These are phyloP conservation scores for Agrochola litura DNA, from an alignment of 2,888 invertebrate species.

Conservation along the genomic window DNA sequence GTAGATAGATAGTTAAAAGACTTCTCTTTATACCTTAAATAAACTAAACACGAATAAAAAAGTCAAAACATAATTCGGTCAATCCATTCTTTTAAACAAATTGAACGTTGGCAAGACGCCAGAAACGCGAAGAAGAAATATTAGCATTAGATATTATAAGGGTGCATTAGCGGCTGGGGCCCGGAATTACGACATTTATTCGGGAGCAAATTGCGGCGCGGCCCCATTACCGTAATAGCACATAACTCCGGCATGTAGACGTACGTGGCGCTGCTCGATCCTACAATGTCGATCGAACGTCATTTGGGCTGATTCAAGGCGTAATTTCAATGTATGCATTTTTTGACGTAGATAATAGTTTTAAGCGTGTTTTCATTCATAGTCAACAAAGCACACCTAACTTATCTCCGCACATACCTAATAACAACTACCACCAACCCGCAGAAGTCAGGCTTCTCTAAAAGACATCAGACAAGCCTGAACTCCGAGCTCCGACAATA, in stretches of 20 bases:
- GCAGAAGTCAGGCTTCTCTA: slow-evolving; percentile 21
- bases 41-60: slow-evolving; percentile 1
- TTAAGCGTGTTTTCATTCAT: not conserved
- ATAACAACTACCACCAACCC: not conserved
- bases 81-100: slow-evolving; percentile 44
- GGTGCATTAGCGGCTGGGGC: slow-evolving; percentile 53
- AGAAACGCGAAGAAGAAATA: slow-evolving; percentile 52
- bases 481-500: slow-evolving; percentile 33
- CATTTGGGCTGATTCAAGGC: slow-evolving; percentile 1
- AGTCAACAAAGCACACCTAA: slow-evolving; percentile 14
- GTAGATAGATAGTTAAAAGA: not conserved
- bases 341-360: not conserved
- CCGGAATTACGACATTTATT: slow-evolving; percentile 60
- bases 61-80: slow-evolving; percentile 19
- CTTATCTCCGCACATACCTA: slow-evolving; percentile 2
- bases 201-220: slow-evolving; percentile 56
- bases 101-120: slow-evolving; percentile 31
- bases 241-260: slow-evolving; percentile 53
- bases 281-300: slow-evolving; percentile 14
- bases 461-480: slow-evolving; percentile 41
- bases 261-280: slow-evolving; percentile 30
- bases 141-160: slow-evolving; percentile 58
- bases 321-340: slow-evolving; percentile 12
- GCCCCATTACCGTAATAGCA: slow-evolving; percentile 60
- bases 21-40: not conserved